Percentiles rank a stretch among this genome's conserved stretches.
Evolutionary conservation across 1,140 invertebrate species (phyloP).

Genomic region (Cydia strobilella): DNA sequence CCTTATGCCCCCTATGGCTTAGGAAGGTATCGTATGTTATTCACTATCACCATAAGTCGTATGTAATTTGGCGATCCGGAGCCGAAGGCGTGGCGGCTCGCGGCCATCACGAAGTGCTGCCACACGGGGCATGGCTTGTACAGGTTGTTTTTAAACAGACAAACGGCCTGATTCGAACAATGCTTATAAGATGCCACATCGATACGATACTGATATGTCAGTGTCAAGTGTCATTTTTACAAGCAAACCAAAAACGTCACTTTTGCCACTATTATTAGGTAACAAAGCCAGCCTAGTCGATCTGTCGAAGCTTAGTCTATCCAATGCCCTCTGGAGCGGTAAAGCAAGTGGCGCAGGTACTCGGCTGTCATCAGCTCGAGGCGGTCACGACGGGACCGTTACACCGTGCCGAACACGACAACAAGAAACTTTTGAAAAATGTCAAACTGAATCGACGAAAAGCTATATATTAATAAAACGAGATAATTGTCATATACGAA

Average conservation of each 20-base stretch:
- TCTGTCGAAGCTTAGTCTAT: not conserved
- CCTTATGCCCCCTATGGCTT: too few species aligned
- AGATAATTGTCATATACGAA: too few species aligned
- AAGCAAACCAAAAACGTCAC: too few species aligned
- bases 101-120: not conserved
- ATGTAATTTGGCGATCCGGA: not conserved
- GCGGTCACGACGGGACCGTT: constrained; percentile 56
- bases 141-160: not conserved
- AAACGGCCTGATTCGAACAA: too few species aligned
- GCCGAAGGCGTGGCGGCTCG: not conserved
- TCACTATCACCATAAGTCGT: not conserved
- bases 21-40: too few species aligned
- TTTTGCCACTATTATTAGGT: too few species aligned
- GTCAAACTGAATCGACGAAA: too few species aligned
- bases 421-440: not conserved
- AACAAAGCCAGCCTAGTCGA: too few species aligned
- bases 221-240: too few species aligned
- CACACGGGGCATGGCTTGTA: not conserved
- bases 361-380: constrained; percentile 66
- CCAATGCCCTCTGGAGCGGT: constrained; percentile 43
- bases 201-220: too few species aligned
- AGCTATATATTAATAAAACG: too few species aligned
- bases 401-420: constrained; percentile 35
- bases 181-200: too few species aligned
- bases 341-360: constrained; percentile 43